phyloP scores from a whole-genome alignment of 1,140 invertebrate species.

The Ptiloglossa arizonensis region DNA sequence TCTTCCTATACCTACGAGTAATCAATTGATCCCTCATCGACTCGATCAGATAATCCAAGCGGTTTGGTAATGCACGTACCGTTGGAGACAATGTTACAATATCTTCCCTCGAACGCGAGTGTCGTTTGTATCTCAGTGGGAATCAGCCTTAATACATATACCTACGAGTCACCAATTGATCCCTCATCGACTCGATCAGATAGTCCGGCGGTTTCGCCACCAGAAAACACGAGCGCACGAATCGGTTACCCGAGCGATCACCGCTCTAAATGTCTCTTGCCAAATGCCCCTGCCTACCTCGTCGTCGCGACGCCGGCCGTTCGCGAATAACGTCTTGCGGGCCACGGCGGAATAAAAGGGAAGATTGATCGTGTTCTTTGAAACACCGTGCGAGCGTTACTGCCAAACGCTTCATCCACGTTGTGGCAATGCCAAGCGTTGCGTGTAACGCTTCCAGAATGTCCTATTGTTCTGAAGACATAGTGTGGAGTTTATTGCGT shows the following conservation, averaged over 20 bases:
- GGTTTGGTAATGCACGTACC: too few species aligned
- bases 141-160: too few species aligned
- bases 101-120: too few species aligned
- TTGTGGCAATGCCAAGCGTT: conserved; percentile 55
- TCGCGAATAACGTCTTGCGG: conserved; percentile 53
- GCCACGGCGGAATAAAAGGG: conserved; percentile 52
- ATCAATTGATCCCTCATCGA: too few species aligned
- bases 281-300: conserved; percentile 42
- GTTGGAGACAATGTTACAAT: too few species aligned
- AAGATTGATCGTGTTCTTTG: conserved; percentile 53
- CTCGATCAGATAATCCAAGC: too few species aligned
- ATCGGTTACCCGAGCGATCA: conserved; percentile 3
- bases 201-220: too few species aligned
- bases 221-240: too few species aligned
- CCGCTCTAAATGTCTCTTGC: conserved; percentile 58
- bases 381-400: conserved; percentile 23
- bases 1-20: too few species aligned
- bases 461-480: conserved; percentile 61
- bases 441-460: conserved; percentile 60
- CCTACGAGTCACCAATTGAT: too few species aligned
- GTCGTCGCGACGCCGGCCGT: conserved; percentile 53
- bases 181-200: too few species aligned
- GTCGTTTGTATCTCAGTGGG: too few species aligned
- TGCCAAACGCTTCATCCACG: conserved; percentile 58
- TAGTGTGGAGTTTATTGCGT: conserved; percentile 57